Evolutionary conservation across 1,140 invertebrate species (phyloP), one percentile per base, ranked within the genome.

Genomic region (Neodiprion virginianus): DNA sequence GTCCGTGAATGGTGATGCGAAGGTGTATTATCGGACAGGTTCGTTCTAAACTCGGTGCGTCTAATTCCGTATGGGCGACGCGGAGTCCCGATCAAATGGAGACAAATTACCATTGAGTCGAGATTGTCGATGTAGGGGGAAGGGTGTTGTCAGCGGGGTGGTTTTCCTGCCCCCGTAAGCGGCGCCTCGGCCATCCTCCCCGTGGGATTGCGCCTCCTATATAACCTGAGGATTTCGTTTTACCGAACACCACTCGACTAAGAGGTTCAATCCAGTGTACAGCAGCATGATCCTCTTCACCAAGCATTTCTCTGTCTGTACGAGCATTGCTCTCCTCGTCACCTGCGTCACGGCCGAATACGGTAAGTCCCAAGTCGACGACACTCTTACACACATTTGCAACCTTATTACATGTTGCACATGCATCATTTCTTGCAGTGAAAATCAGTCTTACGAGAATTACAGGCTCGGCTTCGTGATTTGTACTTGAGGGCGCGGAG

Each of bases 41-140:
- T 40, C 28, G 28, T 40, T 40, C 28, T 40, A 40, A 40, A 40
- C 28, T 40, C 28, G 28, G 11, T 61, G 53, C 4, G 47, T 23
- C 79, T 88, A 80, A 87, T 87, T 83, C 79, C 74, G 78, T 82
- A 87, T 83, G 82, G 84, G 83, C 75, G 85, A 83, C 79, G 81
- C 72, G 70, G 49, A 79, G 83, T 83, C 84, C 79, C 78, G 77
- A 77, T 75, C 49, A 84, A 88, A 88, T 88, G 81, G 81, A 88
- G 83, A 88, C 82, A 81, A 88, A 88, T 88, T 76, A 82, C 76
- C 53, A 61, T 61, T 71, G 70, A 66, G 73, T 80, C 78, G 80
- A 74, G 79, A 79, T 78, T 77, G 74, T 74, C 76, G 77, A 74
- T 76, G 75, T 80, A 81, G 81, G 81, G 80, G 78, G 77, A 11